phyloP scores from a whole-genome alignment of 2,113 vertebrate species.

The Catharus bicknelli region DNA sequence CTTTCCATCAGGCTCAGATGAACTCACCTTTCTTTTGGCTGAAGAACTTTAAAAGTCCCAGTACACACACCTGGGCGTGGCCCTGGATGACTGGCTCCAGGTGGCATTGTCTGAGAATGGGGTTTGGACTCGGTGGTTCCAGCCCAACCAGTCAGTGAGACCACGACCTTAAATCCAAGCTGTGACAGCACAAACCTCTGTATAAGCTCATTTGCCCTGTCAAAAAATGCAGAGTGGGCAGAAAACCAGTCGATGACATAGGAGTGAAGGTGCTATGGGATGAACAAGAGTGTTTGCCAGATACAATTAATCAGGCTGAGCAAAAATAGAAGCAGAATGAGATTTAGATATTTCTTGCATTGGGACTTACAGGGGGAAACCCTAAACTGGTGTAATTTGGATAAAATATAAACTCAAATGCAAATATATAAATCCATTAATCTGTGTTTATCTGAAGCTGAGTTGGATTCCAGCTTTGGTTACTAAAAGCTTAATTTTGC shows the following conservation, averaged over 20 bases:
- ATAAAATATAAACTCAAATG: neutral
- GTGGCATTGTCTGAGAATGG: neutral
- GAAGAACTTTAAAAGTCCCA: neutral
- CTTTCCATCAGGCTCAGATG: neutral
- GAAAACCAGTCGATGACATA: neutral
- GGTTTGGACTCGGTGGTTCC: neutral
- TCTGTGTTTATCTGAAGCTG: neutral
- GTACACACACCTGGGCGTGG: neutral
- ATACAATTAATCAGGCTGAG: neutral
- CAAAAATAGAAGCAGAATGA: neutral
- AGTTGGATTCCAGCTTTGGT: neutral
- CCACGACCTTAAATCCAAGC: neutral
- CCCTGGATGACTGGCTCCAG: neutral
- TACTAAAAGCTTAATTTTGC: constrained; percentile 22
- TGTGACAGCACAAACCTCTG: neutral
- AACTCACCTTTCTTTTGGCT: neutral
- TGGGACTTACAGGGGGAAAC: neutral
- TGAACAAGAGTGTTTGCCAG: neutral
- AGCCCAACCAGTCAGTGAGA: neutral
- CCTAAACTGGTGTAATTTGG: neutral
- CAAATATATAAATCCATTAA: neutral
- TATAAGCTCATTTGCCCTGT: neutral
- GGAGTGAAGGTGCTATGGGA: neutral
- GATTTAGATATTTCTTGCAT: neutral
- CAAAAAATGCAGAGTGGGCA: neutral